These are phyloP conservation scores for Proteles cristata DNA, from an alignment of 2,113 vertebrate genomes.

Conservation along the genomic window DNA sequence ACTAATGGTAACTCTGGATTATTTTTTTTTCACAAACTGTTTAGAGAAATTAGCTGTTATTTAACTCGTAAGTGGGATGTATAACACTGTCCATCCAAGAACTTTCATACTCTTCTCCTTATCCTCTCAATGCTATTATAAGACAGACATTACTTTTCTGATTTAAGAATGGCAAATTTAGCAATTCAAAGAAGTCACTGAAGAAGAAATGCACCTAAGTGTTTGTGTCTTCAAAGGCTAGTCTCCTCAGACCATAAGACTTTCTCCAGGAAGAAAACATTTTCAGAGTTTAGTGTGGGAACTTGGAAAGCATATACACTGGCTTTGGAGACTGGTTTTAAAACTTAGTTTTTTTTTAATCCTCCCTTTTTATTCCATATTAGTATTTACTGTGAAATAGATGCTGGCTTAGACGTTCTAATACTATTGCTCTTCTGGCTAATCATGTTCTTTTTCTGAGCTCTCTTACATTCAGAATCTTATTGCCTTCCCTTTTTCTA, in stretches of 20 bases:
- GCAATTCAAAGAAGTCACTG: neutral
- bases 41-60: neutral
- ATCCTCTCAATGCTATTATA: neutral
- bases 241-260: neutral
- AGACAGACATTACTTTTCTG: neutral
- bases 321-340: neutral
- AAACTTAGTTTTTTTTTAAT: neutral
- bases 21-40: neutral
- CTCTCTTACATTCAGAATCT: neutral
- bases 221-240: neutral
- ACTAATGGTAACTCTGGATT: neutral
- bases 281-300: neutral
- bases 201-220: rapidly evolving
- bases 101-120: neutral
- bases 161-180: neutral
- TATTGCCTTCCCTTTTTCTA: neutral
- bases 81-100: neutral
- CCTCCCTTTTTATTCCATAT: neutral
- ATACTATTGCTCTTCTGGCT: neutral
- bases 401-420: neutral
- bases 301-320: neutral
- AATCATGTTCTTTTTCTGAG: neutral
- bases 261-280: neutral
- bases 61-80: neutral
- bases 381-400: neutral